Conservation (phyloP, 2,888 invertebrate species). For the Caenorhabditis sulstoni region DNA sequence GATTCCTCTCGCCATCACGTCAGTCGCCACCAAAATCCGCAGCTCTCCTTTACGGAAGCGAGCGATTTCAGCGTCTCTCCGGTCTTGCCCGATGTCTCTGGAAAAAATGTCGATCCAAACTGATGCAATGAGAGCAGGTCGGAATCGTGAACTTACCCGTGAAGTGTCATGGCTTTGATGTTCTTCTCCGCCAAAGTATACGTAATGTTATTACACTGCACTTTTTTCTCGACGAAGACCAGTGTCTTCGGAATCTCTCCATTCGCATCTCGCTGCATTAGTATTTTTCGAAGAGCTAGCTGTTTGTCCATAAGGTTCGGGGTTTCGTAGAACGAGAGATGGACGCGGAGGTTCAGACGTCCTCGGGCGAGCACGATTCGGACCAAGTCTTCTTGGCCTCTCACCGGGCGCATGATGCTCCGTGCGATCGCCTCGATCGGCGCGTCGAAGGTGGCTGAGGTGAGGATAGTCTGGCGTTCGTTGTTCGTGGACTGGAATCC, state of each 20-base stretch:
- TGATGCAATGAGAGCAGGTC: too few species aligned
- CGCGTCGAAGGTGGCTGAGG: constrained; percentile 69
- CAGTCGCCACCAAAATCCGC: constrained; percentile 92
- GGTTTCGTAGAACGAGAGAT: constrained; percentile 32
- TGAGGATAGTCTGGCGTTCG: constrained; percentile 62
- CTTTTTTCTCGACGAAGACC: constrained; percentile 73
- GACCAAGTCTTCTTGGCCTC: constrained; percentile 19
- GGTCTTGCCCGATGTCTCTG: constrained; percentile 85
- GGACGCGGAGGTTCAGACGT: constrained; percentile 41
- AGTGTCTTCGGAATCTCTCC: constrained; percentile 60
- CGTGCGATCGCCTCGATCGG: constrained; percentile 44
- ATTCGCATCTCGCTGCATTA: constrained; percentile 5
- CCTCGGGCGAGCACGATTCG: constrained; percentile 32
- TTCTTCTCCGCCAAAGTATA: constrained; percentile 21
- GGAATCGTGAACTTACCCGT: too few species aligned
- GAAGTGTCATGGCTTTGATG: constrained; percentile 59
- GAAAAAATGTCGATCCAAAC: not conserved
- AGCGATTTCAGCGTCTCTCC: constrained; percentile 86
- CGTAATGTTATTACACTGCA: constrained; percentile 62
- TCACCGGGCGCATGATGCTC: constrained; percentile 42
- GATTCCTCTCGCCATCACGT: constrained; percentile 93
- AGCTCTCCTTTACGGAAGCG: constrained; percentile 85
- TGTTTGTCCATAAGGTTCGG: constrained; percentile 36
- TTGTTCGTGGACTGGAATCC: not conserved
- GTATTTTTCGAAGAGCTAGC: constrained; percentile 19